Conservation (phyloP, 1,140 invertebrate species). For the Drusus annulatus region DNA sequence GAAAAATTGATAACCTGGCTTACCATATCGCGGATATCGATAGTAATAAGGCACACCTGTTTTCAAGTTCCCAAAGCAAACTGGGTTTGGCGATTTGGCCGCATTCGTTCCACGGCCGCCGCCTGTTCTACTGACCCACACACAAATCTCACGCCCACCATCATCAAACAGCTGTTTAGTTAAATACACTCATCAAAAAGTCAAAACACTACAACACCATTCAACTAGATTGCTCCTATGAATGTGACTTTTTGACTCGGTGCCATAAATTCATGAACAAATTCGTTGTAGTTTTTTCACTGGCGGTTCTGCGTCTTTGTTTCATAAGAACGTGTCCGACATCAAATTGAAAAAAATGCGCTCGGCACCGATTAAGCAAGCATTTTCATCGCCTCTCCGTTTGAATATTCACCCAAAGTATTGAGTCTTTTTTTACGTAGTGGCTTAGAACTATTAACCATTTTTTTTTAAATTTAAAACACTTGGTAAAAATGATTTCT, state of each 20-base stretch:
- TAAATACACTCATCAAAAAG: no score
- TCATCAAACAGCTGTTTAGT: background rate
- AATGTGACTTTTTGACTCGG: background rate
- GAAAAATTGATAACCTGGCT: no score
- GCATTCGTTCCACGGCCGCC: slow-evolving; percentile 30
- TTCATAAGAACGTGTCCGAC: slow-evolving; percentile 24
- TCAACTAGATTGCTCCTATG: background rate
- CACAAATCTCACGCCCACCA: background rate
- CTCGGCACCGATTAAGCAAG: slow-evolving; percentile 4
- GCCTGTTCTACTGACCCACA: slow-evolving; percentile 34
- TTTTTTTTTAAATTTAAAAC: background rate
- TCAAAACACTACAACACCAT: no score
- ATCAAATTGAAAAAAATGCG: slow-evolving; percentile 4
- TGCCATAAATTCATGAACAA: background rate
- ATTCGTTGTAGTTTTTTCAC: background rate
- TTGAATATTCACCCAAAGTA: background rate
- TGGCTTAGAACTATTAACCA: background rate
- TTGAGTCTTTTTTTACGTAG: background rate
- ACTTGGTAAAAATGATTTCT: slow-evolving; percentile 18
- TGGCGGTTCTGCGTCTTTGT: background rate
- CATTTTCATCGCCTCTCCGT: background rate
- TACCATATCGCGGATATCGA: no score
- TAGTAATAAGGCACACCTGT: no score
- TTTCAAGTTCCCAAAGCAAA: background rate
- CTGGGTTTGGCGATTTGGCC: slow-evolving; percentile 16